Base-by-base conservation (phyloP, 2,113 vertebrate species). In the Ctenomys sociabilis region DNA sequence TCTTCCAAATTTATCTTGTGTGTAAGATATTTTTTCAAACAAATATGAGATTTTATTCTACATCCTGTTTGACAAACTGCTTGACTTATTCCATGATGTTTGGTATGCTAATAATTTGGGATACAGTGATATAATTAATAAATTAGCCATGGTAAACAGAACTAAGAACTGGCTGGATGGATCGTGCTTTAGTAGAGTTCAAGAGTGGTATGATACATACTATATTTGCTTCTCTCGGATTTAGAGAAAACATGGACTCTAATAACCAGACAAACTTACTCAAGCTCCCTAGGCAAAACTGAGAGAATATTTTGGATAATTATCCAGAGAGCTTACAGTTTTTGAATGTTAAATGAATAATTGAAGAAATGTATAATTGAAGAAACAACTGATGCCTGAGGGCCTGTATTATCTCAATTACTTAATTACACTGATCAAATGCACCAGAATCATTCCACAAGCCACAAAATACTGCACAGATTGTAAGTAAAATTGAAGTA, bases 1-100 rank as follows among this genome's bases (percentile, higher is more conserved):
- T 92, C 84, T 92, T 89, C 45, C 87, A 96, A 63, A 83, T 28
- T 91, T 95, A 14, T 92, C 86, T 92, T 91, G 2, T 93, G 57
- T 30, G 93, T 90, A 93, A 96, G 91, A 85, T 28, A 84, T 4
- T 54, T 82, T 90, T 63, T 35, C 45, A 94, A 91, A 85, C 26
- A 80, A 43, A 89, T 89, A 78, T 19, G n/a, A 35, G 7, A 85
- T 86, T 91, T 54, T 90, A 21, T 14, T 94, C 57, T 86, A 57
- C 17, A 63, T 92, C 17, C 12, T 63, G 10, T 85, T 95, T 97
- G 63, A 63, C 86, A 95, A 96, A 89, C 26, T 88, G 19, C 26
- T 61, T 78, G 64, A 16, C 61, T 91, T 87, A 85, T 78, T 88
- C 30, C 82, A 52, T 11, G 52, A 57, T 91, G 66, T 87, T 95